phyloP scores from a whole-genome alignment of 2,888 invertebrate species.

The Macrophya annulata region DNA sequence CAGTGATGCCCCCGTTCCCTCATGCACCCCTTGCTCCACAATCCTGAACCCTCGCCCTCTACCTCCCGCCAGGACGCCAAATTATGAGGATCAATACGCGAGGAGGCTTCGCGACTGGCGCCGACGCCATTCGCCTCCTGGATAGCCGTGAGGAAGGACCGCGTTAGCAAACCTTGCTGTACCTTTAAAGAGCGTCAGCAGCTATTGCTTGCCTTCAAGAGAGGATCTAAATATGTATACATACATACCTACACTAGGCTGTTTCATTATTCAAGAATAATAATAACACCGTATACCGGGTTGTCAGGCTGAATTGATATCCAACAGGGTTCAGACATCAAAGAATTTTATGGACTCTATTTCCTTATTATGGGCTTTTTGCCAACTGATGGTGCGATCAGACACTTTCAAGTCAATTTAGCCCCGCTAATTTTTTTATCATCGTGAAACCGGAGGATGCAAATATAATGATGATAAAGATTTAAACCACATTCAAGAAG shows the following conservation, averaged over 20 bases:
- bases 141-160: slow-evolving; percentile 73
- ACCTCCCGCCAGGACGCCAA: slow-evolving; percentile 68
- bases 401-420: neutral
- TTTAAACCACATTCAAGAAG: neutral
- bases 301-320: neutral
- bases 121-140: slow-evolving; percentile 75
- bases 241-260: neutral
- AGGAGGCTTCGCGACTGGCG: slow-evolving; percentile 77
- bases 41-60: slow-evolving; percentile 37
- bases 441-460: neutral
- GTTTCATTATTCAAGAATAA: slow-evolving; percentile 27
- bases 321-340: slow-evolving; percentile 23
- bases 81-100: slow-evolving; percentile 80
- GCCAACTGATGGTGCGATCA: neutral
- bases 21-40: slow-evolving; percentile 14
- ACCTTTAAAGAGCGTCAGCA: neutral
- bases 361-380: neutral
- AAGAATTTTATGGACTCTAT: neutral
- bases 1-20: slow-evolving; percentile 1
- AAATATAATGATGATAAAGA: neutral
- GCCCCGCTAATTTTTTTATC: neutral
- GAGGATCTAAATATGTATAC: neutral
- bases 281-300: neutral
- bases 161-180: slow-evolving; percentile 25
- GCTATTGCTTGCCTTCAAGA: slow-evolving; percentile 20